phyloP scores from a whole-genome alignment of 35 echinoderm and acorn worm species.

The Ophiothrix spiculata region DNA sequence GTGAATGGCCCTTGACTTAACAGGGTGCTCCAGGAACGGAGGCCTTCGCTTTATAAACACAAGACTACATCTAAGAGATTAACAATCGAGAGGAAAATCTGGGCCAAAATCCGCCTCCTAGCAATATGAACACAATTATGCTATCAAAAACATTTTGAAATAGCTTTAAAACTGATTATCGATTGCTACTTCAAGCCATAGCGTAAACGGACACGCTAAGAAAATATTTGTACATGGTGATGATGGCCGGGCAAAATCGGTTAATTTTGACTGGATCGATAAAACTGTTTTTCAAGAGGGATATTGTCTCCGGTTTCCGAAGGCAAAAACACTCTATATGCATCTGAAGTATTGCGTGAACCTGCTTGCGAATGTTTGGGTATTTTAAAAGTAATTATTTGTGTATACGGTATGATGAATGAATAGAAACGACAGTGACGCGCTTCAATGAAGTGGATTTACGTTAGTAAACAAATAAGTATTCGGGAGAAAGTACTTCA shows the following conservation, averaged over 20 bases:
- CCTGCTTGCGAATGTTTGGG: background rate
- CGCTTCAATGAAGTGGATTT: no score
- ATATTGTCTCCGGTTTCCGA: background rate
- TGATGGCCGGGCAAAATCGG: background rate
- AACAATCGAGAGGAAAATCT: no score
- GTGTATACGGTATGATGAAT: background rate
- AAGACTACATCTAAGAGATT: no score
- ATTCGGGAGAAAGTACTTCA: background rate
- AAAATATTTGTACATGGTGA: conserved; percentile 6
- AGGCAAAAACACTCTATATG: background rate
- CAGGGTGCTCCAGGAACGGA: no score
- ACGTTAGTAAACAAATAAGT: no score
- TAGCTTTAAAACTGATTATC: conserved; percentile 8
- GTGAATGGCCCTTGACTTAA: background rate
- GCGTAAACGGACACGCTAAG: background rate
- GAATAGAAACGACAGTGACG: no score
- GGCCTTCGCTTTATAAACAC: no score
- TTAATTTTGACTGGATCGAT: background rate
- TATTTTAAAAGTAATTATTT: background rate
- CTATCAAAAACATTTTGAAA: conserved; percentile 7
- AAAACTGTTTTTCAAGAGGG: background rate
- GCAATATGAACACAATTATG: background rate
- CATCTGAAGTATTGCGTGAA: background rate
- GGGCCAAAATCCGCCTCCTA: background rate
- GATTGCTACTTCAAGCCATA: background rate